Evolutionary conservation across 2,888 invertebrate species (phyloP).

Genomic region (Ypsolopha sequella): DNA sequence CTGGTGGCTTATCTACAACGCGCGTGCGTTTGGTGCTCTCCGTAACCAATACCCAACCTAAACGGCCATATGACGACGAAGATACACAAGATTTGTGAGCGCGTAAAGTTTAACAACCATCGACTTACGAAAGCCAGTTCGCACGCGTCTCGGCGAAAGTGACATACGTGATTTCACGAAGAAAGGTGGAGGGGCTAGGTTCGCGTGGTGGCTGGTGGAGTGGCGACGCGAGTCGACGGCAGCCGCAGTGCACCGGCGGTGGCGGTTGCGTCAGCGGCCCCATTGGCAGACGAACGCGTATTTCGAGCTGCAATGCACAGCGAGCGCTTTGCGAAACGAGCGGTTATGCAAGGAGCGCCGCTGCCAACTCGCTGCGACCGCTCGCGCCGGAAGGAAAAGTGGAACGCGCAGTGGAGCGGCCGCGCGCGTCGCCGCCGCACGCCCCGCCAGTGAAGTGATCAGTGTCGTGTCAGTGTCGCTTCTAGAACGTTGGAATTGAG

Average conservation of each 20-base stretch:
- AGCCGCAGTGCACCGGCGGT: constrained; percentile 8
- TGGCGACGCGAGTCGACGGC: constrained; percentile 9
- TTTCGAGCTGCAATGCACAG: constrained; percentile 63
- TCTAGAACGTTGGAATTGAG: constrained; percentile 57
- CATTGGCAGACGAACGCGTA: constrained; percentile 55
- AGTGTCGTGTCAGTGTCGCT: constrained; percentile 67
- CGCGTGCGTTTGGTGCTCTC: constrained; percentile 18
- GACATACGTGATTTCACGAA: constrained; percentile 46
- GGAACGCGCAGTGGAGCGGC: constrained; percentile 66
- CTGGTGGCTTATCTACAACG: constrained; percentile 39
- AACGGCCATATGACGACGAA: neutral
- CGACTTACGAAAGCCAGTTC: constrained; percentile 38
- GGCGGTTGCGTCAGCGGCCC: constrained; percentile 48
- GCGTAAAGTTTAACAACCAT: neutral
- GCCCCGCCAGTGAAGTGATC: constrained; percentile 59
- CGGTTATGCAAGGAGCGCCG: constrained; percentile 67
- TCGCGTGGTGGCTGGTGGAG: constrained; percentile 9
- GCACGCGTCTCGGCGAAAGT: constrained; percentile 47
- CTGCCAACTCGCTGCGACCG: constrained; percentile 61
- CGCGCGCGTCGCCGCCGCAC: constrained; percentile 63
- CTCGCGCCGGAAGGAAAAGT: constrained; percentile 63
- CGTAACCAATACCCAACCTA: neutral
- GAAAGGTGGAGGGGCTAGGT: constrained; percentile 14
- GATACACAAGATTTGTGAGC: neutral
- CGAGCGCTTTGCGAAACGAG: constrained; percentile 66